Evolutionary conservation across 2,797 vertebrate species (phyloP).

Genomic region (Cuniculus paca): DNA sequence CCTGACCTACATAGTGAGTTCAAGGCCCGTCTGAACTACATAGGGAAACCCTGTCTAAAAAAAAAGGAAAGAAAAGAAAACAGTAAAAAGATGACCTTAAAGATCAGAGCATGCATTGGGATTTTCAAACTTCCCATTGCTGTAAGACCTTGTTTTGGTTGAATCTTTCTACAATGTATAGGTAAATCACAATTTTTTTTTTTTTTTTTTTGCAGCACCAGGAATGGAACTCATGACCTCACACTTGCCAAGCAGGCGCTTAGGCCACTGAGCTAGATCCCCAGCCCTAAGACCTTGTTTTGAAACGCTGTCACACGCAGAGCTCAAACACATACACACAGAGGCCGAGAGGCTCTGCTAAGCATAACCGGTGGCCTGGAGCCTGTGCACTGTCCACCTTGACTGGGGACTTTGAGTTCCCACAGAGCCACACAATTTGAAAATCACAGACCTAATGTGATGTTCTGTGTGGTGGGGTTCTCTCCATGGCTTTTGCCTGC

Average conservation of each 20-base stretch:
- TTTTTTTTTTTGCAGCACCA: no score
- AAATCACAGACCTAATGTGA: neutral
- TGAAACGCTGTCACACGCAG: no score
- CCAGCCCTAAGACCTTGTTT: neutral
- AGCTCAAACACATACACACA: neutral
- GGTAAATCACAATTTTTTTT: no score
- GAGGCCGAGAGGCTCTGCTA: neutral
- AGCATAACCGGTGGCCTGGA: no score
- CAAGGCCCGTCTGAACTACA: neutral
- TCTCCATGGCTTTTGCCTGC: neutral
- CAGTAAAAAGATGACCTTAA: neutral
- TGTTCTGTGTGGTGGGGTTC: neutral
- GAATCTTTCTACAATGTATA: no score
- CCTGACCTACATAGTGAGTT: neutral
- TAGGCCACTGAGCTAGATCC: no score
- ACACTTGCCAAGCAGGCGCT: no score
- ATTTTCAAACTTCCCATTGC: constrained; percentile 7
- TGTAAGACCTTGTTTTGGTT: neutral
- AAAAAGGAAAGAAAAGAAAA: neutral
- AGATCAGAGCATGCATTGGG: neutral
- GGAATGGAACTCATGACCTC: no score
- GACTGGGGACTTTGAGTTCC: neutral
- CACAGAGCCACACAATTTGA: neutral
- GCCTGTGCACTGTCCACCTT: no score
- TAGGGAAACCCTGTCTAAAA: neutral